Conservation (phyloP, 2,113 vertebrate species). For the Poeciliopsis prolifica region DNA sequence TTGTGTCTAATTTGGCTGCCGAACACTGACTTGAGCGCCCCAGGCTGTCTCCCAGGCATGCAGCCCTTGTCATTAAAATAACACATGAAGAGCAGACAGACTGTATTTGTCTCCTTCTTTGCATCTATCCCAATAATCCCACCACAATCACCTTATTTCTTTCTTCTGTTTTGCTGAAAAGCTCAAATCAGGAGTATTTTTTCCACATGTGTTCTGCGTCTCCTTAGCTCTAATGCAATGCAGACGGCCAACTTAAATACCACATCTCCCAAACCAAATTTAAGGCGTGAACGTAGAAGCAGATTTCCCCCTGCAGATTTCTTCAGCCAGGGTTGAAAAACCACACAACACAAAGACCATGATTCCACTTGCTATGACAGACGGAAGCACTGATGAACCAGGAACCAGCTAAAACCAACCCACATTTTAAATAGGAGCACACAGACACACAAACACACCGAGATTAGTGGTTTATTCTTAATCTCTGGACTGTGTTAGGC, state of each 20-base stretch:
- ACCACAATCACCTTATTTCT: slow-evolving; percentile 10
- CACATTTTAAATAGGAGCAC: slow-evolving; percentile 54
- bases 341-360: slow-evolving; percentile 46
- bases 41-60: slow-evolving; percentile 41
- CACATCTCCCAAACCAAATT: slow-evolving; percentile 14
- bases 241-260: slow-evolving; percentile 21
- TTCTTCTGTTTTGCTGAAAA: slow-evolving; percentile 9
- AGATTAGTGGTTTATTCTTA: slow-evolving; percentile 76
- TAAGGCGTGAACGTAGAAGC: slow-evolving; percentile 30
- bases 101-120: slow-evolving; percentile 36
- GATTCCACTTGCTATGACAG: slow-evolving; percentile 37
- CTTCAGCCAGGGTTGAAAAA: slow-evolving; percentile 29
- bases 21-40: slow-evolving; percentile 37
- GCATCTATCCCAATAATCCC: slow-evolving; percentile 29
- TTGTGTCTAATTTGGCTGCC: slow-evolving; percentile 42
- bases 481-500: slow-evolving; percentile 65
- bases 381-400: slow-evolving; percentile 35
- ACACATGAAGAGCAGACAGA: slow-evolving; percentile 51
- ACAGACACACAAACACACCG: slow-evolving; percentile 50
- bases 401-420: slow-evolving; percentile 48
- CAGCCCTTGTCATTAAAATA: slow-evolving; percentile 46
- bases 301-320: slow-evolving; percentile 13
- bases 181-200: slow-evolving; percentile 1
- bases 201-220: slow-evolving; percentile 1
- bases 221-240: slow-evolving; percentile 2